phyloP scores from a whole-genome alignment of 2,113 vertebrate species.

The Raja brachyura region DNA sequence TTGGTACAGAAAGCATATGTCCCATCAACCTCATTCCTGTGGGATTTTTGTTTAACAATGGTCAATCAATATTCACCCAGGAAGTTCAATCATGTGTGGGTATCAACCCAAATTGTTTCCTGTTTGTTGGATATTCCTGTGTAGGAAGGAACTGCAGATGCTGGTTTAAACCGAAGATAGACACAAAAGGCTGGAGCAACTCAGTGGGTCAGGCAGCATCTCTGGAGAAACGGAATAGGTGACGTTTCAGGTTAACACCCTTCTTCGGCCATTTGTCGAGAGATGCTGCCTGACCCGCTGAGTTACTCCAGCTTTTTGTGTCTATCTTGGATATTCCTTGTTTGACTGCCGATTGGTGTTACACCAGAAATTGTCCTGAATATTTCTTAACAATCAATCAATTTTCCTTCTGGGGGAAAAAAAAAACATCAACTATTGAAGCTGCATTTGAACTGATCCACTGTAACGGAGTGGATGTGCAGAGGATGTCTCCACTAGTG shows the following conservation, averaged over 20 bases:
- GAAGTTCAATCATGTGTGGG: neutral
- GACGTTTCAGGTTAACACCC: no score
- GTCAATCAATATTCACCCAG: neutral
- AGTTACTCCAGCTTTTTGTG: no score
- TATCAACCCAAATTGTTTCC: neutral
- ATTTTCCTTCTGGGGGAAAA: neutral
- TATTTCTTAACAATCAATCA: neutral
- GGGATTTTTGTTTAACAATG: neutral
- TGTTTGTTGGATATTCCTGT: neutral
- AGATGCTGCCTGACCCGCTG: no score
- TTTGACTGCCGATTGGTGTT: neutral
- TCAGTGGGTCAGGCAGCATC: no score
- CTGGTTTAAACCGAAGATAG: no score
- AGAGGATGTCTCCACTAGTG: no score
- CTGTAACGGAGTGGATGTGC: no score
- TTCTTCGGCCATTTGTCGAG: no score
- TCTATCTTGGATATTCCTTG: neutral
- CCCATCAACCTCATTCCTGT: neutral
- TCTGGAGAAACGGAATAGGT: no score
- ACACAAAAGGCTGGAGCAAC: no score
- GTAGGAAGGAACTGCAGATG: no score
- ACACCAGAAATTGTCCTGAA: neutral
- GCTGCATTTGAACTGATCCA: neutral
- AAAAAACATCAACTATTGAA: conserved; percentile 16
- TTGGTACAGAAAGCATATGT: neutral